These are phyloP conservation scores for Urocyon cinereoargenteus DNA, from an alignment of 2,797 vertebrate genomes.

Conservation along the genomic window DNA sequence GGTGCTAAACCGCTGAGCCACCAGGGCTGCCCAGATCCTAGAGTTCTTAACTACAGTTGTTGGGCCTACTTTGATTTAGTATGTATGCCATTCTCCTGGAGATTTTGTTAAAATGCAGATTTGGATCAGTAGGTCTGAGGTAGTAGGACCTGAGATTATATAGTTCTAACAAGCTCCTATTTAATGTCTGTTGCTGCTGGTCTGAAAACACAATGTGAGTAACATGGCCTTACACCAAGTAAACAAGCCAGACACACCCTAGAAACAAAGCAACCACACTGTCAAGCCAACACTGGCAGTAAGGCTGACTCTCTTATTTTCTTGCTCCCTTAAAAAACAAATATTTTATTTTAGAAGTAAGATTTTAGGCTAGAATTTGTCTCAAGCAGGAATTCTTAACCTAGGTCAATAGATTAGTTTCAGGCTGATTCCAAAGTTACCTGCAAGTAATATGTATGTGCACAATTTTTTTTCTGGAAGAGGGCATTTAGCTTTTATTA, in stretches of 20 bases:
- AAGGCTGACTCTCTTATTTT: background rate
- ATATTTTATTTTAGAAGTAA: constrained; percentile 37
- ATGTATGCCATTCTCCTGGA: background rate
- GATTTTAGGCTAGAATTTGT: constrained; percentile 50
- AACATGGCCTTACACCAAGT: background rate
- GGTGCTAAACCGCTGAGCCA: too few species aligned
- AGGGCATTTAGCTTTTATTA: background rate
- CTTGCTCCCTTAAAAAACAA: background rate
- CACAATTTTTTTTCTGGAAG: background rate
- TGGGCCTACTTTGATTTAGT: background rate
- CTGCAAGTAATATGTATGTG: background rate
- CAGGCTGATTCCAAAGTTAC: background rate
- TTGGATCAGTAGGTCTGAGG: background rate
- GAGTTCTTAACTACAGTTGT: background rate
- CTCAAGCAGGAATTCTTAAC: background rate
- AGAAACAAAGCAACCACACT: background rate
- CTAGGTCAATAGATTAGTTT: background rate
- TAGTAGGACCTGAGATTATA: background rate
- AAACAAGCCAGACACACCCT: background rate
- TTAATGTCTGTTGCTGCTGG: background rate
- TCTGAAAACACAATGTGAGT: background rate
- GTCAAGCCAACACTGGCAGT: background rate
- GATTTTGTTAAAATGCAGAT: background rate
- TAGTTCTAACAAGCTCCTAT: background rate
- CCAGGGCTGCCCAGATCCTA: background rate